Conservation (phyloP, 2,797 vertebrate genomes). For the Hydrolagus colliei region DNA sequence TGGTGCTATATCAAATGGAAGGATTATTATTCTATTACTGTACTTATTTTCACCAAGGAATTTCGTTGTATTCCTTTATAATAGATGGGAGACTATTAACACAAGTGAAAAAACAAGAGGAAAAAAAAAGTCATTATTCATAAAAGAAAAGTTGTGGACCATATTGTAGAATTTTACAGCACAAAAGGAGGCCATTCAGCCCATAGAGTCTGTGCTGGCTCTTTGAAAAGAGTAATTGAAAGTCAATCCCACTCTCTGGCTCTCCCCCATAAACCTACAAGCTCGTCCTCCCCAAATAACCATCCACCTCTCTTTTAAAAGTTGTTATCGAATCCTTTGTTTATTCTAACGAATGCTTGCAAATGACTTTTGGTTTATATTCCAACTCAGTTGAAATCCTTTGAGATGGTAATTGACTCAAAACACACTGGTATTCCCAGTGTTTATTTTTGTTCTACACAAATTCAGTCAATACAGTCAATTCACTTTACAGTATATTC, state of each 20-base stretch:
- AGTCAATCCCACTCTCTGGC: too few species aligned
- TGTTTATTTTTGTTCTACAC: conserved; percentile 32
- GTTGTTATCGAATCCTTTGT: background rate
- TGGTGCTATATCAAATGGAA: too few species aligned
- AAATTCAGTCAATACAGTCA: background rate
- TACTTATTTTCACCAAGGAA: background rate
- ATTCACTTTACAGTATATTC: too few species aligned
- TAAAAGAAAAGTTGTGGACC: background rate
- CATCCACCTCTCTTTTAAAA: too few species aligned
- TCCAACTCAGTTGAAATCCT: conserved; percentile 10
- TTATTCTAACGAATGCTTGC: background rate
- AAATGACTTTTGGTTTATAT: conserved; percentile 19
- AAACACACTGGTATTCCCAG: conserved; percentile 14
- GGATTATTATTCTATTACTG: background rate
- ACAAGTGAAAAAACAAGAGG: background rate
- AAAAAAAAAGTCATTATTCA: background rate
- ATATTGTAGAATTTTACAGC: too few species aligned
- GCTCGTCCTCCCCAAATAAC: too few species aligned
- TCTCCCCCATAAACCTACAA: too few species aligned
- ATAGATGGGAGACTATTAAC: background rate
- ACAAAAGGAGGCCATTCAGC: too few species aligned
- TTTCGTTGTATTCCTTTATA: background rate
- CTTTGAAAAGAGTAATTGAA: too few species aligned
- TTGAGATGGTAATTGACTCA: background rate
- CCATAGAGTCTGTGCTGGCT: too few species aligned